Base-by-base conservation (phyloP, 2,888 invertebrate species). In the Ecdyonurus torrentis region DNA sequence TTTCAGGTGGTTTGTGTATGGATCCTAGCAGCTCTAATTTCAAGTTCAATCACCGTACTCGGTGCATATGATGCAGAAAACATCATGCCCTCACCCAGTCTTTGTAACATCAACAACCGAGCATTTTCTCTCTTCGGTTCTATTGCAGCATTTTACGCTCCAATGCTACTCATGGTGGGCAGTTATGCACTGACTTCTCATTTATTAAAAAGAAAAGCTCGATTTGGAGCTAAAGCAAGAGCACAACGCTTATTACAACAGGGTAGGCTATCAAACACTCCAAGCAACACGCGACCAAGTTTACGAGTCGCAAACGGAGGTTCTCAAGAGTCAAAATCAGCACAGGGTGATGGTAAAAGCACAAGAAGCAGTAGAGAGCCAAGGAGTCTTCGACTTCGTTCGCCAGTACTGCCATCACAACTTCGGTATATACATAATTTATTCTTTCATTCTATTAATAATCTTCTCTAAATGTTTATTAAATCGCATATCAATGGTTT, bases 111-210 rank as follows among this genome's bases (percentile, higher is more conserved):
- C 74, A 90, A 90, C 78, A 90, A 91, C 74, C 78, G 89, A 2
- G 81, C 87, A 25, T 91, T 91, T 76, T 90, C 91, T 81, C 87
- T 93, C 62, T 91, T 92, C 74, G 96, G 95, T 22, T 95, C 94
- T 0, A 77, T 94, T 71, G 86, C 92, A 63, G 91, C 95, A 50
- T 97, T 97, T 78, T 94, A 95, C 79, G 87, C 96, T 67, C 96
- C 96, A 2, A 91, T 96, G 86, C 79, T 92, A 68, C 90, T 91
- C 69, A 96, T 97, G 96, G 88, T 94, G 66, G 84, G 91, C 64
- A 91, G 93, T 1, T 96, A 94, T 72, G 86, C 89, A 0, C 78
- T 94, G 65, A 96, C 96, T 1, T 91, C 95, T 25, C 87, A 90
- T 68, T 78, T 96, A 68, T 78, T 96, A 68, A 83, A 89, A 69